Evolutionary conservation across 2,113 vertebrate genomes (phyloP).

Genomic region (Pelecanus crispus): DNA sequence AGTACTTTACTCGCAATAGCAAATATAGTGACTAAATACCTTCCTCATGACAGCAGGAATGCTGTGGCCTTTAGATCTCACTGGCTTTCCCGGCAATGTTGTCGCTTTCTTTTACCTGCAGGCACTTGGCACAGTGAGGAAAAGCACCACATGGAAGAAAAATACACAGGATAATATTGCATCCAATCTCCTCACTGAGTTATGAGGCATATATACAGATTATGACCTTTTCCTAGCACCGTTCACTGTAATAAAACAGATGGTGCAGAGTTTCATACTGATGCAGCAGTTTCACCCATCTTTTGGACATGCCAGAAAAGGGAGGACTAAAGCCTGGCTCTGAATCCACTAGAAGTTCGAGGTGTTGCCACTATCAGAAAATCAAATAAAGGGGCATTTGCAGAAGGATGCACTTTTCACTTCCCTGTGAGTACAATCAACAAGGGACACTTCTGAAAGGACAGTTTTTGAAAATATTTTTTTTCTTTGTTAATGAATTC

Average conservation of each 20-base stretch:
- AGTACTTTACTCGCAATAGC: background rate
- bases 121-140: background rate
- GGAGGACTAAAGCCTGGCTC: background rate
- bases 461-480: background rate
- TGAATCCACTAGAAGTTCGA: background rate
- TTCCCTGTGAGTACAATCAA: background rate
- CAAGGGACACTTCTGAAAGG: background rate
- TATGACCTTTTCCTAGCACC: background rate
- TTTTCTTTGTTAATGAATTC: background rate
- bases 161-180: background rate
- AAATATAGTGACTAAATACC: background rate
- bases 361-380: background rate
- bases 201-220: background rate
- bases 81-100: background rate
- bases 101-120: background rate
- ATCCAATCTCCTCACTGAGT: background rate
- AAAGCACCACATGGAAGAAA: background rate
- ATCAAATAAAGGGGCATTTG: background rate
- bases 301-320: background rate
- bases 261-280: background rate
- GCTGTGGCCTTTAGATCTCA: background rate
- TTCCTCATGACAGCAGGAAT: background rate
- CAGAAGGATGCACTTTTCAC: background rate
- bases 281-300: background rate
- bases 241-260: constrained; percentile 7